Conservation (phyloP, 2,888 invertebrate species). For the Diarsia brunnea region DNA sequence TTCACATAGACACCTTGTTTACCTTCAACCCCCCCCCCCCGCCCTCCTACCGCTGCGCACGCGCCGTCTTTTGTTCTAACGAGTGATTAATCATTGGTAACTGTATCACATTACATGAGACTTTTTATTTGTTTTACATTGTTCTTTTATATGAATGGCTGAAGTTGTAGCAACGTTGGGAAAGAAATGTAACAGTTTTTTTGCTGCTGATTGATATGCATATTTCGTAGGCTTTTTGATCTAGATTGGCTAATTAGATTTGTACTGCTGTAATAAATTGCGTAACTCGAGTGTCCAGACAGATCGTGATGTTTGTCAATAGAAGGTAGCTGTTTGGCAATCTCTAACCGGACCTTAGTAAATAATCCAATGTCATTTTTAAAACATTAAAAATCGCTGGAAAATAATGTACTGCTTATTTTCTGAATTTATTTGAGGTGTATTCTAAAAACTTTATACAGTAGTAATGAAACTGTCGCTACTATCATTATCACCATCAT, state of each 20-base stretch:
- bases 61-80: constrained; percentile 58
- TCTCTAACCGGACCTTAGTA: neutral
- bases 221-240: constrained; percentile 13
- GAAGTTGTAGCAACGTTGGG: constrained; percentile 30
- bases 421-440: neutral
- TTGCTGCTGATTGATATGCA: neutral
- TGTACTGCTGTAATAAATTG: neutral
- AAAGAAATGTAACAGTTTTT: constrained; percentile 21
- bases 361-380: neutral
- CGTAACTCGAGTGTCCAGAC: neutral
- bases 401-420: neutral
- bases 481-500: no score
- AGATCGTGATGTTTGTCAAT: neutral
- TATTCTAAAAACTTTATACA: neutral
- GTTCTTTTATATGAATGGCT: constrained; percentile 33
- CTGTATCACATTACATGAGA: constrained; percentile 13
- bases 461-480: neutral
- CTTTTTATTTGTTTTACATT: constrained; percentile 11
- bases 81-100: constrained; percentile 42
- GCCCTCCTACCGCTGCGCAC: constrained; percentile 37
- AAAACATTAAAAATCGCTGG: neutral
- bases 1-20: constrained; percentile 45
- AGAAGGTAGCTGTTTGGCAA: constrained; percentile 1
- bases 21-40: constrained; percentile 28
- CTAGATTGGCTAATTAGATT: constrained; percentile 20